Evolutionary conservation across 2,797 vertebrate species (phyloP).

Genomic region (Chelon labrosus): DNA sequence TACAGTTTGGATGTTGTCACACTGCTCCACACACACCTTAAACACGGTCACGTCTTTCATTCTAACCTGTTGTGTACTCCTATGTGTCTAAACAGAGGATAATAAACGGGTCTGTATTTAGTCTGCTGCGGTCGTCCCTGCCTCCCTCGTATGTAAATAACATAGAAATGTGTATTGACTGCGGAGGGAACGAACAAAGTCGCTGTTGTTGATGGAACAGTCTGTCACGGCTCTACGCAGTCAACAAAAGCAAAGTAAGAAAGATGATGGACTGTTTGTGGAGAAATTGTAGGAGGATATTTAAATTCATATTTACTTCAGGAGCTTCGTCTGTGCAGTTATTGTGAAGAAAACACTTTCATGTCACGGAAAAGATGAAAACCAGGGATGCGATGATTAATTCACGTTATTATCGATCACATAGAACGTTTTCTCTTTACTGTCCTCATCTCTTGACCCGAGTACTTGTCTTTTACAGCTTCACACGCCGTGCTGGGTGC

Average conservation of each 20-base stretch:
- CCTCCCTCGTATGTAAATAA: conserved; percentile 30
- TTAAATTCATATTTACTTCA: neutral
- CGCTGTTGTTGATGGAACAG: conserved; percentile 21
- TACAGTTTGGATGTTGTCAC: conserved; percentile 8
- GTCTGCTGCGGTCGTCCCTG: conserved; percentile 56
- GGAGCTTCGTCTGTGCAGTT: neutral
- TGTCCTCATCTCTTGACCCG: no score
- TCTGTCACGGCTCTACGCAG: conserved; percentile 10
- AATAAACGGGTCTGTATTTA: conserved; percentile 60
- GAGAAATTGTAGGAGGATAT: neutral
- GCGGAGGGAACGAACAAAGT: conserved; percentile 25
- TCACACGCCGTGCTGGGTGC: conserved; percentile 87
- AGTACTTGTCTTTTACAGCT: conserved; percentile 76
- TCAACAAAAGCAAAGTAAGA: conserved; percentile 27
- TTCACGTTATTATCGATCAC: no score
- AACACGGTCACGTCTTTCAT: conserved; percentile 42
- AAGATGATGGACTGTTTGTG: conserved; percentile 12
- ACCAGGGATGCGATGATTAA: no score
- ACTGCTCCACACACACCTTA: conserved; percentile 2
- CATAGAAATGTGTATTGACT: conserved; percentile 18
- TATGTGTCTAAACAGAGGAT: conserved; percentile 47
- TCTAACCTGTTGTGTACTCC: conserved; percentile 40
- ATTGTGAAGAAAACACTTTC: neutral
- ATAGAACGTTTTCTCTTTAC: no score
- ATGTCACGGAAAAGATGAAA: neutral